Evolutionary conservation across 2,113 vertebrate species (phyloP).

Genomic region (Xyrauchen texanus): DNA sequence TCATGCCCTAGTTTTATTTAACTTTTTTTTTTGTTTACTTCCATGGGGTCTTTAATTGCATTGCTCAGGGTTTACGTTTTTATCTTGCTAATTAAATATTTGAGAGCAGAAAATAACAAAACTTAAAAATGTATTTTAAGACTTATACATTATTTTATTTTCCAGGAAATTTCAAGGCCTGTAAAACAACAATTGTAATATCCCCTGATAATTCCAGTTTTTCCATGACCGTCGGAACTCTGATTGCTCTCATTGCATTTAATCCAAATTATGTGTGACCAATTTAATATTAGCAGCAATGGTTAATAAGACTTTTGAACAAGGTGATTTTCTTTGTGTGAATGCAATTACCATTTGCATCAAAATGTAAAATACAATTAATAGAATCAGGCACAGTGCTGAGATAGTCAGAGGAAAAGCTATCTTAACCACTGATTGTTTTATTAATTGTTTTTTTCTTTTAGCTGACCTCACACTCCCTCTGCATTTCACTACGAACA

Average conservation of each 20-base stretch:
- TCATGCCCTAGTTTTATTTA: no score
- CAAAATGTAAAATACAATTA: conserved; percentile 48
- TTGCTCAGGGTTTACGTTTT: neutral
- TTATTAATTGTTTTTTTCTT: conserved; percentile 75
- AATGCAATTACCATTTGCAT: conserved; percentile 41
- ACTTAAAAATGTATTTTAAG: no score
- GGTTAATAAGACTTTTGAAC: neutral
- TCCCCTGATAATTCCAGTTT: no score
- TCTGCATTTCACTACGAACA: neutral
- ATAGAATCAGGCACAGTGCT: conserved; percentile 19
- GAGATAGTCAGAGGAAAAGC: conserved; percentile 56
- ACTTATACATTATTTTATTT: no score
- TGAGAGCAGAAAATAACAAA: neutral
- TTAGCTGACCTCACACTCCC: conserved; percentile 69
- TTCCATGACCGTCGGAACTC: no score
- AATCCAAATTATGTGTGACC: neutral
- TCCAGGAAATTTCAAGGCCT: neutral
- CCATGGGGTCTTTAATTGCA: neutral
- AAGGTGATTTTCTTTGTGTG: conserved; percentile 1
- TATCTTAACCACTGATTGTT: conserved; percentile 65
- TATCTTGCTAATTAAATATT: neutral
- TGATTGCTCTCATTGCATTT: neutral
- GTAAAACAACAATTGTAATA: neutral
- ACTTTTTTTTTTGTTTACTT: no score
- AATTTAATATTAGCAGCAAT: neutral